Evolutionary conservation across 2,113 vertebrate genomes (phyloP).

Genomic region (Natator depressus): DNA sequence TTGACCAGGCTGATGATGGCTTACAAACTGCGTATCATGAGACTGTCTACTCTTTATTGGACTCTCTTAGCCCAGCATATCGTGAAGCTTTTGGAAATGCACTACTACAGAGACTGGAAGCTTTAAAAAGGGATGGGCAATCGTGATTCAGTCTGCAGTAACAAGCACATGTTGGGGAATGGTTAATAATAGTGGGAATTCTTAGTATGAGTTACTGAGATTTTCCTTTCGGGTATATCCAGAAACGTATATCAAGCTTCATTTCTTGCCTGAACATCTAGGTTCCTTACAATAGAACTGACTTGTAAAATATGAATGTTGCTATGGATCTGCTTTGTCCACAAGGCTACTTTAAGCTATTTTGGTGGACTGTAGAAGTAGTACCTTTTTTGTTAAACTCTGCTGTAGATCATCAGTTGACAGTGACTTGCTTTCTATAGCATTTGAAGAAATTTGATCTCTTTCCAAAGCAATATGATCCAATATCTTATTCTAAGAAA

Average conservation of each 20-base stretch:
- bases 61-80: slow-evolving; percentile 95
- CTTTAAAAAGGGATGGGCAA: slow-evolving; percentile 87
- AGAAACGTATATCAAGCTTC: slow-evolving; percentile 10
- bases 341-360: background rate
- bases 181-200: slow-evolving; percentile 3
- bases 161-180: slow-evolving; percentile 7
- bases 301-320: slow-evolving; percentile 34
- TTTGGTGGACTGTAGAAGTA: background rate
- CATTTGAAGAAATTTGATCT: slow-evolving; percentile 10
- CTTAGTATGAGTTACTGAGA: background rate
- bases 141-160: slow-evolving; percentile 71
- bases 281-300: slow-evolving; percentile 6
- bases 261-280: slow-evolving; percentile 53
- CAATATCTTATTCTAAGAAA: slow-evolving; percentile 29
- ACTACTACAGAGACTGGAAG: slow-evolving; percentile 92
- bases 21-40: slow-evolving; percentile 91
- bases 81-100: slow-evolving; percentile 97
- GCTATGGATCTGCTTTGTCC: slow-evolving; percentile 32
- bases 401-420: background rate
- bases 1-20: slow-evolving; percentile 89
- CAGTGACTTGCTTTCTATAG: background rate
- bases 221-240: background rate
- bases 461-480: slow-evolving; percentile 33
- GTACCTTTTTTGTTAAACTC: background rate
- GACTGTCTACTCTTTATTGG: slow-evolving; percentile 95